A percentile compares a stretch with the other conserved stretches of the same genome.
Conservation (phyloP, 2,888 invertebrate genomes). For the Corbicula japonica region DNA sequence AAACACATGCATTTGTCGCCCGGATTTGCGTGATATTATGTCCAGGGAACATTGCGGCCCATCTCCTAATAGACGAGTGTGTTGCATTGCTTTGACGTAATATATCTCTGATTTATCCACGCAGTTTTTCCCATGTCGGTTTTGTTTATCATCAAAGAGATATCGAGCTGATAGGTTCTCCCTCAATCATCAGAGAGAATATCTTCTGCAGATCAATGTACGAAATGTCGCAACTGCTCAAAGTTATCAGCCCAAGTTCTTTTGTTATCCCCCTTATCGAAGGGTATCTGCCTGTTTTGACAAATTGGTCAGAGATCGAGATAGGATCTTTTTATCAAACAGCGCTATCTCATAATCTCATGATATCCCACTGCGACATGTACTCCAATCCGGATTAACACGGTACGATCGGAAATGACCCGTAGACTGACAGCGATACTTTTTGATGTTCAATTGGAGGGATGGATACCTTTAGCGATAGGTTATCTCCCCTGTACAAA, state of each 20-base stretch:
- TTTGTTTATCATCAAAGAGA: too few relatives aligned
- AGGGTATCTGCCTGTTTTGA: conserved; percentile 9
- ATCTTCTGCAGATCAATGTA: too few relatives aligned
- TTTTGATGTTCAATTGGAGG: conserved; percentile 10
- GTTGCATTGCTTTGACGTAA: too few relatives aligned
- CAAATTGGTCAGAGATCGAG: conserved; percentile 19
- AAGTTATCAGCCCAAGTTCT: conserved; percentile 6
- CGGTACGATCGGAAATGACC: conserved; percentile 8
- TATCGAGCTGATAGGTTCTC: too few relatives aligned
- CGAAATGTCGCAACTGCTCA: too few relatives aligned
- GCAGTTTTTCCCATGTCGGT: too few relatives aligned
- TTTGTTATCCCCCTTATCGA: conserved; percentile 2
- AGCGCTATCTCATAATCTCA: conserved; percentile 1
- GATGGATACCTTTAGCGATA: background rate
- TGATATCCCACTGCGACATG: background rate
- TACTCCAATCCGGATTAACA: background rate
- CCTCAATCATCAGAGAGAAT: too few relatives aligned
- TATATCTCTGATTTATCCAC: too few relatives aligned
- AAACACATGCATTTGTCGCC: too few relatives aligned
- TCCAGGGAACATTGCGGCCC: too few relatives aligned
- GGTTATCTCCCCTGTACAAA: conserved; percentile 41
- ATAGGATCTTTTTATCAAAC: background rate
- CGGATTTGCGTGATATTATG: too few relatives aligned
- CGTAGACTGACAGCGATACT: background rate
- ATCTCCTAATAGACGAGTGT: too few relatives aligned